Base-by-base conservation (phyloP, 2,113 vertebrate genomes). In the Indicator maculatus region DNA sequence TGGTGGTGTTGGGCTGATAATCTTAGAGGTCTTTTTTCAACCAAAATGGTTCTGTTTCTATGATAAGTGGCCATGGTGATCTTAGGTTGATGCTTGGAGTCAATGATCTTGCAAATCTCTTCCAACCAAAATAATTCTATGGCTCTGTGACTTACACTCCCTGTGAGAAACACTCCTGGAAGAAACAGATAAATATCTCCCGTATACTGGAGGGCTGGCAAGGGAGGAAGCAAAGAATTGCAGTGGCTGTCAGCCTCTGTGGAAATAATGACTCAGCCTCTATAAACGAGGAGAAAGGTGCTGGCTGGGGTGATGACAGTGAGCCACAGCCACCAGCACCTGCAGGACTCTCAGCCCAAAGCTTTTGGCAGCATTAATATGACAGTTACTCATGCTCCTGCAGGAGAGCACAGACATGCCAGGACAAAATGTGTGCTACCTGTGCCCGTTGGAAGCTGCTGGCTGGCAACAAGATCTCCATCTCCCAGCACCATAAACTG, bases 231-330 rank as follows among this genome's bases (percentile, higher is more conserved):
- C 21, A 82, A 65, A 19, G 66, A 61, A 36, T 14, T 55, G 52
- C 36, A 38, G 38, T 11, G 64, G 33, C 52, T 73, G 31, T 44
- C 52, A 80, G 33, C 19, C 9, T 31, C 19, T 56, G 19, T 45
- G 44, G 60, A 89, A 89, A 88, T 8, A 73, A 11, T 1, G 15
- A 47, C 31, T 79, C 16, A 3, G 6, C 28, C 33, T 45, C 63
- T 26, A 1, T 19, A 36, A 55, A 74, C 12, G 31, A 0, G 16
- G 36, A 85, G 31, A 10, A 76, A 39, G 27, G 12, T 0, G 0
- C 61, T 84, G 65, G 41, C 50, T 39, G 30, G 52, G 33, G 21
- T 14, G 33, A 61, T 18, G 45, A 52, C 33, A 66, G 30, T 26
- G 64, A 86, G 56, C 58, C 56, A 63, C 61, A 81, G 86, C 16